Conservation (phyloP, 2,797 vertebrate genomes). For the Chloroceryle inda region DNA sequence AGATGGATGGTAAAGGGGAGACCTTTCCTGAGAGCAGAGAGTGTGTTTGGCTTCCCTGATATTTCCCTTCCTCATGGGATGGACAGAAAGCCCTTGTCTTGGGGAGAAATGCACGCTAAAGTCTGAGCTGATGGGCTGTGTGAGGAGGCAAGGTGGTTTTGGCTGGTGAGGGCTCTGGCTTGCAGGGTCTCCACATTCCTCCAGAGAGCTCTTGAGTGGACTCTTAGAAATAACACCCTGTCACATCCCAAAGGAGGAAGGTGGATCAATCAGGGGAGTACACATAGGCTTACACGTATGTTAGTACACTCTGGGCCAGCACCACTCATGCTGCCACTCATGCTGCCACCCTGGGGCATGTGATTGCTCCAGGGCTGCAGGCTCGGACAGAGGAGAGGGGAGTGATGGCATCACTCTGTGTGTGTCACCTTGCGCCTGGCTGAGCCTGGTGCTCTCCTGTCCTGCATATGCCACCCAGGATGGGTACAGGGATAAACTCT, state of each 20-base stretch:
- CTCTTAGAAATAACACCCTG: background rate
- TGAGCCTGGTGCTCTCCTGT: background rate
- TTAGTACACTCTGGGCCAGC: background rate
- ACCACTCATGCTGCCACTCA: rapidly evolving
- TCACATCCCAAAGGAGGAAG: background rate
- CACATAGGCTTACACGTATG: rapidly evolving
- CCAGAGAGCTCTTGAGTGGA: background rate
- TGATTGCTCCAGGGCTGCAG: background rate
- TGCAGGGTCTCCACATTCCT: rapidly evolving
- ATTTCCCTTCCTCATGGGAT: background rate
- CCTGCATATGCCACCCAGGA: background rate
- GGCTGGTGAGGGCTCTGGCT: background rate
- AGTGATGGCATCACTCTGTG: rapidly evolving
- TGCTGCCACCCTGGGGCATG: rapidly evolving
- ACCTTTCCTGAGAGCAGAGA: background rate
- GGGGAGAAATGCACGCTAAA: rapidly evolving
- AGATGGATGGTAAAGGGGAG: background rate
- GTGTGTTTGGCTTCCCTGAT: background rate
- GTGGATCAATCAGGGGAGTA: background rate
- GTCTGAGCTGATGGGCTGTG: background rate
- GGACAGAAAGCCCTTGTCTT: background rate
- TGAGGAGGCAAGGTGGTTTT: background rate
- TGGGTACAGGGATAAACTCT: background rate
- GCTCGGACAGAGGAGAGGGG: background rate
- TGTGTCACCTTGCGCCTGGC: background rate